These are phyloP conservation scores for Trinorchestia longiramus DNA, from an alignment of 1,140 invertebrate genomes.

Conservation along the genomic window DNA sequence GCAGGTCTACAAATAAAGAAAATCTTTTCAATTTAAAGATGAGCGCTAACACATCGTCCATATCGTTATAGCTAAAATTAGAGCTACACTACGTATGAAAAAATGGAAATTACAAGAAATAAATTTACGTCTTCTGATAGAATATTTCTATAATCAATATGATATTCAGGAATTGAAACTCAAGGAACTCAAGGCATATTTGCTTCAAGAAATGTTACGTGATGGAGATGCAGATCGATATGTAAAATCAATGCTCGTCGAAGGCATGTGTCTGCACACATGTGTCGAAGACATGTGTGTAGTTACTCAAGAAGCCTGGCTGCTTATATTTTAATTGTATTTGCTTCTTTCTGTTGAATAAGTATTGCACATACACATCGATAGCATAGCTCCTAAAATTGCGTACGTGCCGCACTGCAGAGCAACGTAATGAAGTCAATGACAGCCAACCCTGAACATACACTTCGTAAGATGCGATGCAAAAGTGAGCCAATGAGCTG, in stretches of 20 bases:
- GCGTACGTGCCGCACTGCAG: not conserved
- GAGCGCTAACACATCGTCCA: not conserved
- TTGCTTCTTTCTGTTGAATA: not conserved
- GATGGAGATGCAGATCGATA: not conserved
- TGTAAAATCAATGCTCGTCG: not conserved
- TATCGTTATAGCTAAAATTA: not conserved
- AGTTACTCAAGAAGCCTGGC: not conserved
- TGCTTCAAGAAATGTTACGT: not conserved
- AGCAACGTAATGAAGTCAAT: not conserved
- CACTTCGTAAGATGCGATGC: not conserved
- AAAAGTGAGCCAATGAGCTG: not conserved
- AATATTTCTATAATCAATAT: not conserved
- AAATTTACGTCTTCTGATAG: not conserved
- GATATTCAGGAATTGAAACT: not conserved
- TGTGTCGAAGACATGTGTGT: too few relatives aligned
- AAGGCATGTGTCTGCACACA: not conserved
- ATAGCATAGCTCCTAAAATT: not conserved
- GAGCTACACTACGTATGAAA: not conserved
- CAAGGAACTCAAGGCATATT: not conserved
- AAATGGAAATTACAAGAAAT: not conserved
- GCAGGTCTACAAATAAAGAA: not conserved
- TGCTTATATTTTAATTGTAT: not conserved
- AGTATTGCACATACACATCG: not conserved
- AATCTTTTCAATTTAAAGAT: not conserved
- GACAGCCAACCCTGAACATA: not conserved